Percentiles rank a stretch among this genome's conserved stretches.
Evolutionary conservation across 2,888 invertebrate species (phyloP).

Genomic region (Gryllus longicercus): DNA sequence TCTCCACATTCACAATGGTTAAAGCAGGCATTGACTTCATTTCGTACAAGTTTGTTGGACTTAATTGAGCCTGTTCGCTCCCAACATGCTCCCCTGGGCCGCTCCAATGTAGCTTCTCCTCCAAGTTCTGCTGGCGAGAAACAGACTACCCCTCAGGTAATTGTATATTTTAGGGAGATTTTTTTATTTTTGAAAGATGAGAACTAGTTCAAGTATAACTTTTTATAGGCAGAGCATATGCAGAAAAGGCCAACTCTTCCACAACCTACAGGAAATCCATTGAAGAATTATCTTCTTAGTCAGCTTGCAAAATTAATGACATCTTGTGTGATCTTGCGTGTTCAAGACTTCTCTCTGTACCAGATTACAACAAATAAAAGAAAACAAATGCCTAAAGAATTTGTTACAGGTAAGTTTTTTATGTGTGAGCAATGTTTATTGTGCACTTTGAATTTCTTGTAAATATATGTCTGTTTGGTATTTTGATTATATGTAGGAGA

Average conservation of each 20-base stretch:
- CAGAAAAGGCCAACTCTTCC: conserved; percentile 53
- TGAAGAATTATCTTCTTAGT: conserved; percentile 62
- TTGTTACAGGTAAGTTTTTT: conserved; percentile 61
- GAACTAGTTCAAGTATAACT: background rate
- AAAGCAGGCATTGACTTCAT: conserved; percentile 74
- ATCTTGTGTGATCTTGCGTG: conserved; percentile 80
- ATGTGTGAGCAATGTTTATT: too few relatives aligned
- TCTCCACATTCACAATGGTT: conserved; percentile 83
- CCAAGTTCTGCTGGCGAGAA: conserved; percentile 11
- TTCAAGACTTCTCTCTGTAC: conserved; percentile 88
- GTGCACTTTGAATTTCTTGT: too few relatives aligned
- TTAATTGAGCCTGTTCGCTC: conserved; percentile 62
- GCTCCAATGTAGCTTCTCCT: conserved; percentile 41
- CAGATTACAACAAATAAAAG: conserved; percentile 74
- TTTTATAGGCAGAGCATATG: conserved; percentile 56
- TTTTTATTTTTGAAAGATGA: too few relatives aligned
- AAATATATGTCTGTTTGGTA: too few relatives aligned
- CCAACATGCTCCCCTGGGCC: conserved; percentile 52
- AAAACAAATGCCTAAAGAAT: conserved; percentile 74
- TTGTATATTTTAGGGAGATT: too few relatives aligned
- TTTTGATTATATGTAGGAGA: too few relatives aligned
- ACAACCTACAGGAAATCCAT: conserved; percentile 53
- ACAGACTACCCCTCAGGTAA: background rate
- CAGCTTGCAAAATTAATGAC: conserved; percentile 87
- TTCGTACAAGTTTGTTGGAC: conserved; percentile 73